Conservation (phyloP, 1,140 invertebrate species). For the Artemia franciscana region DNA sequence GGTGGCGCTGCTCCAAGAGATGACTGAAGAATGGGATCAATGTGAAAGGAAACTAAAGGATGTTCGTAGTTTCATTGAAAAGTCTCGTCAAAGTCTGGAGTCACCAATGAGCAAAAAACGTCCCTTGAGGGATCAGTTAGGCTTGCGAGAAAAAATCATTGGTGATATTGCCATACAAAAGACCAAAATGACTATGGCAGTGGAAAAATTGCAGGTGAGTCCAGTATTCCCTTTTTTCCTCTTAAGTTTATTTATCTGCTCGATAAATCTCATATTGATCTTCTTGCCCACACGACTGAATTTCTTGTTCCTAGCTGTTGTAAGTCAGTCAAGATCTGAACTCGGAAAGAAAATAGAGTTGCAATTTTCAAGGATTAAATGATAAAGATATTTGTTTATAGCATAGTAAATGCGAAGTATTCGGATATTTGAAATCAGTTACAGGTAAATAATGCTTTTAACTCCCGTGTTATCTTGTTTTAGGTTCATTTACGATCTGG, state of each 20-base stretch:
- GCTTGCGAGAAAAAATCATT: slow-evolving; percentile 56
- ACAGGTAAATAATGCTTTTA: no score
- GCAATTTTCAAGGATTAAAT: no score
- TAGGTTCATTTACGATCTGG: slow-evolving; percentile 67
- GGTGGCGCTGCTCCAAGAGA: slow-evolving; percentile 67
- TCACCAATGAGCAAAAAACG: slow-evolving; percentile 57
- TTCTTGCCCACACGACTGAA: no score
- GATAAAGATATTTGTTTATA: no score
- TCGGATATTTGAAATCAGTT: no score
- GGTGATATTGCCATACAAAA: slow-evolving; percentile 69
- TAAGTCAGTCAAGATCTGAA: no score
- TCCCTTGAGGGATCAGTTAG: slow-evolving; percentile 57
- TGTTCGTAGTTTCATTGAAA: slow-evolving; percentile 64
- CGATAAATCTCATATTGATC: no score
- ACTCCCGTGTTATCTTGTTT: slow-evolving; percentile 2
- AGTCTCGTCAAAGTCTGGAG: slow-evolving; percentile 48
- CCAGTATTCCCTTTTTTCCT: no score
- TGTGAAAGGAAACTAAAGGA: slow-evolving; percentile 83
- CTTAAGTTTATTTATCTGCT: no score
- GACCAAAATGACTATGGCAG: slow-evolving; percentile 68
- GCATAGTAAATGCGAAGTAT: no score
- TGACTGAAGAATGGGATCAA: slow-evolving; percentile 82
- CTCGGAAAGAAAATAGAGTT: no score
- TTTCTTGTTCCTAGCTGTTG: no score
- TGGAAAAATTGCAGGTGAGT: slow-evolving; percentile 72